phyloP scores from a whole-genome alignment of 2,113 vertebrate species.

The Malurus melanocephalus region DNA sequence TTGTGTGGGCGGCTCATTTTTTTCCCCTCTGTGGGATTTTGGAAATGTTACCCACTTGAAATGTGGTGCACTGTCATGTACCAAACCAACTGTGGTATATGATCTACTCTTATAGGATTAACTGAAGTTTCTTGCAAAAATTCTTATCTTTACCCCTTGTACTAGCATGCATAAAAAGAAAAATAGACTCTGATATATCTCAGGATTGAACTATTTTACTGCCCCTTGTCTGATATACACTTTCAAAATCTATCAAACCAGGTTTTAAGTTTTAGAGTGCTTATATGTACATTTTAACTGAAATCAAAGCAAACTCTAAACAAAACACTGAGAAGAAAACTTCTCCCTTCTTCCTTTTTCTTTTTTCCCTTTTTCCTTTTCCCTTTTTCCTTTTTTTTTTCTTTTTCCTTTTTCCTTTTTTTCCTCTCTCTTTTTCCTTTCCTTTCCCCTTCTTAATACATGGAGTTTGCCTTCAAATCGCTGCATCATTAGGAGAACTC shows the following conservation, averaged over 20 bases:
- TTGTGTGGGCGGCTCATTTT: background rate
- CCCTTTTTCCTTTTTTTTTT: too few species aligned
- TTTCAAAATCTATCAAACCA: background rate
- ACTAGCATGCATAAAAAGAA: background rate
- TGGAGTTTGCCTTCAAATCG: background rate
- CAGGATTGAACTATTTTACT: background rate
- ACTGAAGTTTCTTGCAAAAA: background rate
- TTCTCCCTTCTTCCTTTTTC: background rate
- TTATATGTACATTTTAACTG: background rate
- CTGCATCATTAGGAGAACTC: background rate
- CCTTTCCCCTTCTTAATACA: background rate
- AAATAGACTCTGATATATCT: background rate
- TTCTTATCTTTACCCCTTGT: background rate
- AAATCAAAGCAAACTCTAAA: background rate
- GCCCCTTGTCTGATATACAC: background rate
- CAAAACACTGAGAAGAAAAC: background rate
- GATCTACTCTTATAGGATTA: background rate
- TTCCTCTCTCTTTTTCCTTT: too few species aligned
- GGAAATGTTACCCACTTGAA: background rate
- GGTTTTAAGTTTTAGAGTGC: background rate
- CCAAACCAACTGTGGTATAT: background rate
- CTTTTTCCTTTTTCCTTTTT: accelerated
- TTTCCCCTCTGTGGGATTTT: background rate
- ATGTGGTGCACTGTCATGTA: background rate
- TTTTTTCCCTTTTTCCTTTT: too few species aligned